Base-by-base conservation (phyloP, 2,113 vertebrate genomes). In the Oxyura jamaicensis region DNA sequence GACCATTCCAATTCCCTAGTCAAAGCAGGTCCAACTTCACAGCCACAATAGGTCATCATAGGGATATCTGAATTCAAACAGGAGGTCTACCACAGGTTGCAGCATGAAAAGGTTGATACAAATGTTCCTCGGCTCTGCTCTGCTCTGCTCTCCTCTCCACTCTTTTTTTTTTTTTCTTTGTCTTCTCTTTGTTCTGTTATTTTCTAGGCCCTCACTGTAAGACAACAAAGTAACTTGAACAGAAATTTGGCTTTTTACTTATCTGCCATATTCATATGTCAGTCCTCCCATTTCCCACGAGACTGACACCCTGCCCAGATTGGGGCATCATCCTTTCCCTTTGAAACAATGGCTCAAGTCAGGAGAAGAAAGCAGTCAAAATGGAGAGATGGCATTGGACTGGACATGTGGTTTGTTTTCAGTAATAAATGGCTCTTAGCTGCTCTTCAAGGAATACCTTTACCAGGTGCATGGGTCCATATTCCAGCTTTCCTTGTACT, bases 341-440 rank as follows among this genome's bases (percentile, higher is more conserved):
- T 50, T 66, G 73, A 55, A 90, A 22, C 7, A 22, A 44, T 4
- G 2, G 8, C 35, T 83, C 39, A 44, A 58, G 33, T 39, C 42
- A 50, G 48, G 71, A 36, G 19, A 19, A 56, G 41, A 31, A 63
- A 50, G 28, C 4, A 59, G 10, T 7, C 1, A 2, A 66, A 86
- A 56, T 2, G n/a, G 19, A 13, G 23, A 33, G 31, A 25, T 18
- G 31, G n/a, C 55, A n/a, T n/a, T 68, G 35, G 7, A 33, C 9
- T 63, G 31, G 53, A 23, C 1, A 1, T 0, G 2, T 60, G 58
- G 0, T 6, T 10, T 41, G 15, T 80, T 68, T 77, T 55, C 48
- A 1, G 72, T 72, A 28, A 48, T 36, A 66, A 39, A 53, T 31
- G 39, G 6, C 26, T 41, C 69, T 74, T 68, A 59, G 36, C n/a